phyloP scores from a whole-genome alignment of 1,140 invertebrate species.

The Pararge aegeria region DNA sequence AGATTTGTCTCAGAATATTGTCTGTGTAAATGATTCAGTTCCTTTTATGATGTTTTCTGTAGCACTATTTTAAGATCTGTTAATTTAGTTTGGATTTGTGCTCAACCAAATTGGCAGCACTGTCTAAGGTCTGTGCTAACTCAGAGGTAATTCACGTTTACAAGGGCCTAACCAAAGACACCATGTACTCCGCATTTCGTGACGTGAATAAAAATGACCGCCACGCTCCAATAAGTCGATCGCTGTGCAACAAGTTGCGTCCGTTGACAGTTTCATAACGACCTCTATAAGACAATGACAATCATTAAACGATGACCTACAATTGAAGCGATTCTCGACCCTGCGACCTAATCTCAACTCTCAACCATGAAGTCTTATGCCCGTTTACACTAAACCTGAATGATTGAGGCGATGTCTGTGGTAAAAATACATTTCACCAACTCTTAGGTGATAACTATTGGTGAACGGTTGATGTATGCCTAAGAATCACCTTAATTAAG shows the following conservation, averaged over 20 bases:
- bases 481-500: no score
- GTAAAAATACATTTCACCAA: no score
- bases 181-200: conserved; percentile 43
- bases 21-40: no score
- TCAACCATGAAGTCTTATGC: conserved; percentile 16
- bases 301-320: conserved; percentile 41
- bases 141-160: conserved; percentile 24
- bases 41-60: no score
- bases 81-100: background rate
- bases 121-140: background rate
- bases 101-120: background rate
- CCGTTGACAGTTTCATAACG: conserved; percentile 62
- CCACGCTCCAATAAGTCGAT: conserved; percentile 70
- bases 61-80: no score
- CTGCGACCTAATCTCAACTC: conserved; percentile 6
- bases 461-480: no score
- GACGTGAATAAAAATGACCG: conserved; percentile 62
- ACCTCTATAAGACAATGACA: conserved; percentile 63
- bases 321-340: conserved; percentile 42
- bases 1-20: no score
- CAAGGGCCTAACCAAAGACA: conserved; percentile 34
- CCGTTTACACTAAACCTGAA: no score
- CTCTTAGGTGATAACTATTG: no score
- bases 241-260: conserved; percentile 59
- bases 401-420: no score